A percentile compares a stretch with the other conserved stretches of the same genome.
Conservation (phyloP, 92 coral and sea anemone genomes). For the Palythoa heliodiscus region DNA sequence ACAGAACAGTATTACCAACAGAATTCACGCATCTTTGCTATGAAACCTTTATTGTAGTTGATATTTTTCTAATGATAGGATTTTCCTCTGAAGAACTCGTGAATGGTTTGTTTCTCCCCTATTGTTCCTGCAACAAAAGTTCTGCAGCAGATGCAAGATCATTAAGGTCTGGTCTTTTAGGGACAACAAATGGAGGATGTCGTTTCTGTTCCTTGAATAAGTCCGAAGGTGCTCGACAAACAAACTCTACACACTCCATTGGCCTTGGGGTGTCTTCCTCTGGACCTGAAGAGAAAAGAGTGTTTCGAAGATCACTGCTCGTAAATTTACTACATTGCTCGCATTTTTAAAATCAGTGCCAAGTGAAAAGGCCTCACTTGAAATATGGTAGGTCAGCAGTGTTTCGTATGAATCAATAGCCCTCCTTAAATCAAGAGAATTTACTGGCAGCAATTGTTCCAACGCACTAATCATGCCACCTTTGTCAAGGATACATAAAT, state of each 20-base stretch:
- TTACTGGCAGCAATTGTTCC: no score
- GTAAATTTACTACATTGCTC: neutral
- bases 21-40: neutral
- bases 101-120: neutral
- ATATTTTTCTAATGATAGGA: neutral
- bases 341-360: neutral
- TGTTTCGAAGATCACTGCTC: neutral
- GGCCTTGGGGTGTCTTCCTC: slow-evolving; percentile 97
- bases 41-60: no score
- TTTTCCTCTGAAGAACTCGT: neutral
- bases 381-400: no score
- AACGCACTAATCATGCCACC: no score
- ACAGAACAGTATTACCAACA: neutral
- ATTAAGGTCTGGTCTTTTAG: slow-evolving; percentile 84
- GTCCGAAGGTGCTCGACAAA: slow-evolving; percentile 96
- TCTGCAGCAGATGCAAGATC: slow-evolving; percentile 92
- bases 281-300: slow-evolving; percentile 67
- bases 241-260: slow-evolving; percentile 98
- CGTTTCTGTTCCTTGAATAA: slow-evolving; percentile 82
- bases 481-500: no score
- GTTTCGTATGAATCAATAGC: no score
- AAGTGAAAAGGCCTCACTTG: no score
- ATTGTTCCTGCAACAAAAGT: slow-evolving; percentile 53
- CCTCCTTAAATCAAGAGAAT: no score
- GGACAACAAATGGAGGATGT: slow-evolving; percentile 91